A percentile compares a stretch with the other conserved stretches of the same genome.
Evolutionary conservation across 2,888 invertebrate genomes (phyloP).

Genomic region (Melieria picta): DNA sequence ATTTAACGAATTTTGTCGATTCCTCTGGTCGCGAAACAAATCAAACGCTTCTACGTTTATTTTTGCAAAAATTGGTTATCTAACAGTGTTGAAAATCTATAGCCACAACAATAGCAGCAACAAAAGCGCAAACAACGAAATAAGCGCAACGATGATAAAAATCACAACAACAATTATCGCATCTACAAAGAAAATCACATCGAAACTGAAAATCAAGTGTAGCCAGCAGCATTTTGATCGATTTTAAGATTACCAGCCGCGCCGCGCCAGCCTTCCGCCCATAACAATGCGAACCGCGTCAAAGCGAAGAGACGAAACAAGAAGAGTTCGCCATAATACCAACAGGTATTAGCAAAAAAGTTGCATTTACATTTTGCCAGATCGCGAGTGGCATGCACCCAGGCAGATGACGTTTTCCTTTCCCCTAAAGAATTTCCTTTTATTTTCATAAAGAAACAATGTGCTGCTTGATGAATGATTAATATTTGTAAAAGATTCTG

Average conservation of each 20-base stretch:
- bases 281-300: conserved; percentile 33
- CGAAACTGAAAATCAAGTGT: conserved; percentile 12
- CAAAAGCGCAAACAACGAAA: conserved; percentile 5
- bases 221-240: conserved; percentile 49
- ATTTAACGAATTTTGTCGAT: neutral
- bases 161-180: conserved; percentile 19
- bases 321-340: too few species aligned
- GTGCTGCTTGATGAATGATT: neutral
- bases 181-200: conserved; percentile 15
- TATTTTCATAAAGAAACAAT: neutral
- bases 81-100: conserved; percentile 16
- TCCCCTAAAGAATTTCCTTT: neutral
- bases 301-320: too few species aligned
- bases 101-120: neutral
- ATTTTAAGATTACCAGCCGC: conserved; percentile 55
- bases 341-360: too few species aligned
- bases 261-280: conserved; percentile 48
- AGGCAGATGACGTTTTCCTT: neutral
- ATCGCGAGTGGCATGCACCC: too few species aligned
- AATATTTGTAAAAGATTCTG: neutral
- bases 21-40: neutral
- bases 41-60: neutral
- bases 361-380: too few species aligned
- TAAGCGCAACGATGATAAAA: conserved; percentile 2
- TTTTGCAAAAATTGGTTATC: conserved; percentile 22